Evolutionary conservation across 1,140 invertebrate genomes (phyloP), one percentile per base, ranked within the genome.

Genomic region (Zaprionus tsacasi): DNA sequence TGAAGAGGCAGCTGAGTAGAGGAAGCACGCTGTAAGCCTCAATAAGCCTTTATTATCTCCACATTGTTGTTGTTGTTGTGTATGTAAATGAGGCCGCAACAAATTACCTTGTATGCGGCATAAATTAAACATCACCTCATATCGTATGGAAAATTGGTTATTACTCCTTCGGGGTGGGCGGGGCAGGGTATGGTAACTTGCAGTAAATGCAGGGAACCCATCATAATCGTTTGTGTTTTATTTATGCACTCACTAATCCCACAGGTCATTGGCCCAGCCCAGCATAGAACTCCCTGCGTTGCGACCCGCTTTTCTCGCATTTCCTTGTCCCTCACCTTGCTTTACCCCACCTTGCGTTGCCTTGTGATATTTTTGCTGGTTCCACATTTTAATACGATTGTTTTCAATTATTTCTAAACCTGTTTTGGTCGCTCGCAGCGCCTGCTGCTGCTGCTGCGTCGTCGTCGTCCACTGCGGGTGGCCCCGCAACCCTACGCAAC

Each of bases 371-470:
- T 75, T 58, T 60, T 61, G 66, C 11, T 56, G 15, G 54, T 65
- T 74, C 60, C 56, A 66, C 64, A 76, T 79, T 79, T 76, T 71
- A 79, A 79, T 79, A 70, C 63, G 72, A 88, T 80, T 75, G 83
- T 75, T 83, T 87, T 88, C 80, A 87, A 87, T 87, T 88, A 87
- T 75, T 87, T 72, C 50, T 67, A 72, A 79, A 71, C 63, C 77
- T 57, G 63, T 70, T 74, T 57, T 43, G 52, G 15, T 38, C 12
- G 12, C 40, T 43, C 30, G 33, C 17, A 25, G 13, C 50, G 21
- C 76, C 48, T 54, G 36, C 55, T 59, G 74, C 21, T 21, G 21
- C 21, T 21, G 21, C 21, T 21, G 21, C 21, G 21, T 21, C 52
- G 48, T 21, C 52, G 48, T 21, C 15, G 25, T 13, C 52, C 40